Percentiles rank a stretch among this genome's conserved stretches.
Conservation (phyloP, 64 coral and sea anemone genomes). For the Porites australiensis region DNA sequence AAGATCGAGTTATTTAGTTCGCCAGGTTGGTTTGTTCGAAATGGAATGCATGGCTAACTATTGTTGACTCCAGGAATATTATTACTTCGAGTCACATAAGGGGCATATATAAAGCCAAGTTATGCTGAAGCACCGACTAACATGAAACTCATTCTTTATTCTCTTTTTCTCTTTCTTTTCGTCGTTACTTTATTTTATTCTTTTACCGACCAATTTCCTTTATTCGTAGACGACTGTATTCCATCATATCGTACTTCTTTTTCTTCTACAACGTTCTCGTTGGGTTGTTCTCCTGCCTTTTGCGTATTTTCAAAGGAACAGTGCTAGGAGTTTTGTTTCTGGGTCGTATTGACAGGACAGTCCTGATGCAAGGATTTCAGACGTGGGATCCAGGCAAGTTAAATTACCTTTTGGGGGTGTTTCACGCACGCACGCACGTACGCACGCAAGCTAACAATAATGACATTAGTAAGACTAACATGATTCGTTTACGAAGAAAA, state of each 20-base stretch:
- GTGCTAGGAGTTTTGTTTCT: constrained; percentile 55
- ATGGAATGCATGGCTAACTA: too few species aligned
- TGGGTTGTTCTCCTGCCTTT: constrained; percentile 59
- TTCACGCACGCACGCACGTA: too few species aligned
- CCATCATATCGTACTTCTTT: constrained; percentile 78
- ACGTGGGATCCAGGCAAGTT: constrained; percentile 42
- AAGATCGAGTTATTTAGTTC: too few species aligned
- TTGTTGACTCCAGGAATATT: too few species aligned
- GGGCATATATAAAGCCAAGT: too few species aligned
- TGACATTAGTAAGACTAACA: too few species aligned
- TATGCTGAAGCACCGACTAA: too few species aligned
- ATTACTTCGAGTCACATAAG: too few species aligned
- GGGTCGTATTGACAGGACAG: constrained; percentile 57
- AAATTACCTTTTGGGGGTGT: too few species aligned
- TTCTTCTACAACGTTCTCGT: constrained; percentile 85
- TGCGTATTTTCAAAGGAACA: constrained; percentile 61
- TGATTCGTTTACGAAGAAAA: too few species aligned
- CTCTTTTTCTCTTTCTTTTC: not conserved
- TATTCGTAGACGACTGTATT: constrained; percentile 44
- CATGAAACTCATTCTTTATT: not conserved
- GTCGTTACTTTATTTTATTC: not conserved
- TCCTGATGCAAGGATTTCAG: constrained; percentile 69
- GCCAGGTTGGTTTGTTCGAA: too few species aligned
- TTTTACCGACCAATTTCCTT: not conserved
- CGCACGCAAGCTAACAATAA: not conserved